Base-by-base conservation (phyloP, 2,797 vertebrate species). In the Cuniculus paca region DNA sequence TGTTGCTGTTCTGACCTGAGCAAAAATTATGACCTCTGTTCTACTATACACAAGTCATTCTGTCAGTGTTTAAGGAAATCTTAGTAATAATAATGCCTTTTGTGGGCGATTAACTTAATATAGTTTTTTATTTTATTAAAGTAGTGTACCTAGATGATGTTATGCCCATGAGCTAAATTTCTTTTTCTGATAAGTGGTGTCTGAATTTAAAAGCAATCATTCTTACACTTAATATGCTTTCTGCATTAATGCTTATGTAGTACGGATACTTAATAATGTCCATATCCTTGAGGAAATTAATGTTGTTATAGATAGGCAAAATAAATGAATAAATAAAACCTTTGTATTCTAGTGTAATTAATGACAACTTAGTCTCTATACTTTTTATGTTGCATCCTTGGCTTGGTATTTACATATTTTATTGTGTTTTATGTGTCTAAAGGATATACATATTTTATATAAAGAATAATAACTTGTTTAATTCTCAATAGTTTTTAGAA, bases 341-440 rank as follows among this genome's bases (percentile, higher is more conserved):
- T 90, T 77, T 79, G 61, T 89, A 72, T 88, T 95, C 22, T 83
- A 63, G 3, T 54, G 6, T 36, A 85, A 85, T 87, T 96, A 78
- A 86, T 94, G 39, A 34, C 85, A 70, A 88, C 13, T 48, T 87
- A 42, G 28, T 78, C 12, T 95, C 45, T 82, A 7, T 79, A 20
- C 22, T 92, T 94, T 89, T 79, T 70, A 70, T 5, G 78, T 88
- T 85, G 56, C 17, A 78, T 78, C 42, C 36, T 31, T 83, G n/a
- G 39, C 39, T 96, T 90, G 42, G n/a, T 82, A 31, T 58, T 84
- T 96, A 88, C 50, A 52, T 70, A 75, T 95, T 92, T 85, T 90
- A 60, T 74, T 90, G 22, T 24, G 83, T 42, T 79, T 58, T 83
- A 58, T 28, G 58, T 75, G 63, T 90, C 70, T 65, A 78, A 85